Evolutionary conservation across 2,797 vertebrate genomes (phyloP).

Genomic region (Paramormyrops hopkinsi): DNA sequence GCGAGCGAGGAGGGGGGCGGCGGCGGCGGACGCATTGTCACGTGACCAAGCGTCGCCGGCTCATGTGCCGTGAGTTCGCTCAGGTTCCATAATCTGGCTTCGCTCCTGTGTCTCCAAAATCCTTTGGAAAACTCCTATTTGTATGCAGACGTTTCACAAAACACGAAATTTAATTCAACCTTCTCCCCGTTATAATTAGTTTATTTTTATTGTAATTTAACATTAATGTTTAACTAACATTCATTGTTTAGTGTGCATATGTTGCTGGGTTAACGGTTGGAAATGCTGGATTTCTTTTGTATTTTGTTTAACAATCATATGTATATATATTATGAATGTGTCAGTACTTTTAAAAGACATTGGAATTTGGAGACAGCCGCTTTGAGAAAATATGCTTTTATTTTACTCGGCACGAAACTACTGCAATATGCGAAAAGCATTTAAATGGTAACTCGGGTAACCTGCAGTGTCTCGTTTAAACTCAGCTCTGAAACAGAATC

Average conservation of each 20-base stretch:
- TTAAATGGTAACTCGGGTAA: not conserved
- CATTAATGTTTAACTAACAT: not conserved
- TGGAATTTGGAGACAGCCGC: not conserved
- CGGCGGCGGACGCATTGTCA: constrained; percentile 12
- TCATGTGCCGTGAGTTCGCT: constrained; percentile 15
- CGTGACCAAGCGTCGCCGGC: constrained; percentile 4
- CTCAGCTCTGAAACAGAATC: not conserved
- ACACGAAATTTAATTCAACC: not conserved
- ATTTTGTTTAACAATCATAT: not conserved
- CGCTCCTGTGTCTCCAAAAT: no score
- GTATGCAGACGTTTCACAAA: not conserved
- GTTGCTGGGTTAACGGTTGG: not conserved
- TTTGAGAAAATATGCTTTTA: not conserved
- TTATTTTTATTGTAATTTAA: not conserved
- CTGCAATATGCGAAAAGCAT: not conserved
- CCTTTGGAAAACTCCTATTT: not conserved
- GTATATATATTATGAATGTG: not conserved
- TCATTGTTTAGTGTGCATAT: not conserved
- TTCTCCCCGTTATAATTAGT: not conserved
- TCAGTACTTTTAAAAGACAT: not conserved
- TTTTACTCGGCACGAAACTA: not conserved
- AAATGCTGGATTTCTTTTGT: not conserved
- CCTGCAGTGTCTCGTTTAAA: not conserved
- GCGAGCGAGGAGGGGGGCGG: constrained; percentile 21
- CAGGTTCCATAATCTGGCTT: not conserved